These are phyloP conservation scores for Pollenia angustigena DNA, from an alignment of 2,888 invertebrate genomes.

Conservation along the genomic window DNA sequence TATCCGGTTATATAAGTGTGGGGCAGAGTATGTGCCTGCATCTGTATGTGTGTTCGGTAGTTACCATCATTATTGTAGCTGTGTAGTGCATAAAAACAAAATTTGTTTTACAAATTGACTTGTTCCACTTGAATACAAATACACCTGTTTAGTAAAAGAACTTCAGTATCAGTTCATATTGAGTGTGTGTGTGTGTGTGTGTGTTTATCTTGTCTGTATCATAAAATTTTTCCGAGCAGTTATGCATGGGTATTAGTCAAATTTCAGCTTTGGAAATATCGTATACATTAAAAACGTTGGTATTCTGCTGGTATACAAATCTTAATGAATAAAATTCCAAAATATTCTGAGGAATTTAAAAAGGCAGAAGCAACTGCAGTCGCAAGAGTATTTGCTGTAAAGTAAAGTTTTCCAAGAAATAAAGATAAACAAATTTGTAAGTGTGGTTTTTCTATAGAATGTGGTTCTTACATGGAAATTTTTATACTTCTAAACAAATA, in stretches of 20 bases:
- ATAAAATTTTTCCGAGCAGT: neutral
- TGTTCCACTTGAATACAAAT: conserved; percentile 73
- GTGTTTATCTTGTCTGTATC: neutral
- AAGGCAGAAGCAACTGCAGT: neutral
- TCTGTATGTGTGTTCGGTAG: neutral
- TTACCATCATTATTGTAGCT: conserved; percentile 13
- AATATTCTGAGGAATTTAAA: conserved; percentile 28
- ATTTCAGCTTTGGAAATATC: conserved; percentile 30
- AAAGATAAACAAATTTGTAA: conserved; percentile 47
- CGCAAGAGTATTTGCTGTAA: neutral
- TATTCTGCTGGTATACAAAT: conserved; percentile 35
- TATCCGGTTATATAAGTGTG: neutral
- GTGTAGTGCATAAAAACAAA: conserved; percentile 64
- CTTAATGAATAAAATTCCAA: conserved; percentile 58
- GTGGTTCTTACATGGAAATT: neutral
- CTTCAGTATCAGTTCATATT: conserved; percentile 21
- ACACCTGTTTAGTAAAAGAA: conserved; percentile 55
- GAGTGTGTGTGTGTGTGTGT: neutral
- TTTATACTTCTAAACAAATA: neutral
- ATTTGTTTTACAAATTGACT: conserved; percentile 78
- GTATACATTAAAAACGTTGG: conserved; percentile 20
- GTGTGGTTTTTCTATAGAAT: conserved; percentile 27
- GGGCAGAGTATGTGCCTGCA: conserved; percentile 1
- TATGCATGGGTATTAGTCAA: conserved; percentile 17
- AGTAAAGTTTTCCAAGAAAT: neutral